Base-by-base conservation (phyloP, 2,113 vertebrate species). In the Ptyas mucosa region DNA sequence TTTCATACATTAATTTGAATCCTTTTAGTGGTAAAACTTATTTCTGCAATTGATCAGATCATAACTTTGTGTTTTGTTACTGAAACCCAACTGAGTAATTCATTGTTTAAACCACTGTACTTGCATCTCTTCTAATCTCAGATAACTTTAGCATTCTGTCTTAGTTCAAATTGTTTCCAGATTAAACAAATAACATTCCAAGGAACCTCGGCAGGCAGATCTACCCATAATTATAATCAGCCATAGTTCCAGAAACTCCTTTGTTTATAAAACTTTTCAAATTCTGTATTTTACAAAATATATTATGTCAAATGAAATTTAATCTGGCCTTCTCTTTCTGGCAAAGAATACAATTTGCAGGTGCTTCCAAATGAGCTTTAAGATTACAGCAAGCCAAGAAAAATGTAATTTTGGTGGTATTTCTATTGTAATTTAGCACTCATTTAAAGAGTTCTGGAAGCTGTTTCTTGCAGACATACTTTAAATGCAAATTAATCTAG, bases 151-250 rank as follows among this genome's bases (percentile, higher is more conserved):
- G 93, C 49, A 49, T 85, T 93, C 21, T 93, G 85, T 90, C 93
- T 95, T 90, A 91, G 54, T 93, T 96, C 86, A 96, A 91, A 94
- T 93, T 96, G 93, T 94, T 96, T 97, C 96, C 97, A 97, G 96
- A 92, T 96, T 96, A 96, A 97, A 97, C 96, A 96, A 95, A 95
- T 94, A 94, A 93, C 93, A 96, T 96, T 97, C 96, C 97, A 97
- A 96, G 75, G 93, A 93, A 93, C 91, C 85, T 95, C 92, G 34
- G 89, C 94, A 94, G 92, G 43, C 94, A 0, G 88, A 96, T 95
- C 94, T 95, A 95, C 93, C 95, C n/a, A 0, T 96, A 97, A 97
- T 97, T 97, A 96, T 95, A 95, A 97, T 97, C 94, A 97, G 90
- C 93, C 90, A 87, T 54, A 89, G 91, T 95, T 96, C 96, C 94